Percentiles rank a stretch among this genome's conserved stretches.
phyloP scores from a whole-genome alignment of 2,888 invertebrate genomes.

The Meloe dianella region DNA sequence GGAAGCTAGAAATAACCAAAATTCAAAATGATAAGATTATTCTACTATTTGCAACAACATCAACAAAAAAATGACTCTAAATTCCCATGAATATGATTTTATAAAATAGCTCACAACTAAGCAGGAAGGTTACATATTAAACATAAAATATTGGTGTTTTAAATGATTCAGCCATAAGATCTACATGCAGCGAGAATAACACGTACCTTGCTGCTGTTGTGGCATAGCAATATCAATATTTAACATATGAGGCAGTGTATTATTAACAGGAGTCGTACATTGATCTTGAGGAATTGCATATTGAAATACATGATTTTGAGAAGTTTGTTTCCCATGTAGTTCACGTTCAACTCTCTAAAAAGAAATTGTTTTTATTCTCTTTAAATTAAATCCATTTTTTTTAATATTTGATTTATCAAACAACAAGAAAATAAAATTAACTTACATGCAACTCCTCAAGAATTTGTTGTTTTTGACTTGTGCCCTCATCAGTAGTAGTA shows the following conservation, averaged over 20 bases:
- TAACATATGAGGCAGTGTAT: constrained; percentile 59
- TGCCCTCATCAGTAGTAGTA: constrained; percentile 64
- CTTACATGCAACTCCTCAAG: constrained; percentile 68
- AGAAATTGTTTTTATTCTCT: constrained; percentile 13
- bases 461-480: constrained; percentile 72
- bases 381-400: neutral
- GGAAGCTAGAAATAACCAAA: neutral
- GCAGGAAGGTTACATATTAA: constrained; percentile 30
- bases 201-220: constrained; percentile 50
- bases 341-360: constrained; percentile 72
- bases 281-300: constrained; percentile 55
- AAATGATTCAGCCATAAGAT: constrained; percentile 15
- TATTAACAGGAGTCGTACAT: constrained; percentile 47
- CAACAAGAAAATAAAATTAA: constrained; percentile 20
- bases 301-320: constrained; percentile 53
- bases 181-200: constrained; percentile 26
- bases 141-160: constrained; percentile 2
- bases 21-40: too few species aligned
- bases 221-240: constrained; percentile 61
- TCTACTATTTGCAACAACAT: too few species aligned
- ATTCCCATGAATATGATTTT: neutral
- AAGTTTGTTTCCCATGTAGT: constrained; percentile 63
- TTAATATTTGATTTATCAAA: too few species aligned
- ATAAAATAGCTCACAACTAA: constrained; percentile 29
- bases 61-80: neutral